Evolutionary conservation across 92 coral and sea anemone species (phyloP).

Genomic region (Phenganax marumi): DNA sequence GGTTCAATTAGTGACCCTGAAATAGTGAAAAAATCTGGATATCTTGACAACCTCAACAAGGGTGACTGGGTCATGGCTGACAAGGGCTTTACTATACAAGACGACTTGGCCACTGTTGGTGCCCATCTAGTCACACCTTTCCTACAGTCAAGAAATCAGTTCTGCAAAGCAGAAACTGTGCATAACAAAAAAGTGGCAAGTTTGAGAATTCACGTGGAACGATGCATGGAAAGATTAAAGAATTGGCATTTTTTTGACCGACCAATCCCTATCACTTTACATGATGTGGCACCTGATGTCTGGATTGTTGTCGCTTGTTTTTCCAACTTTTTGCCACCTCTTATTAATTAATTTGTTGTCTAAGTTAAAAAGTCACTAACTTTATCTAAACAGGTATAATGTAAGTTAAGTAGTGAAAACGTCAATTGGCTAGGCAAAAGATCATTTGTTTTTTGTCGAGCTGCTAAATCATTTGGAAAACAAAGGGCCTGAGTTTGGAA

Average conservation of each 20-base stretch:
- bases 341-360: not conserved
- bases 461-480: too few species aligned
- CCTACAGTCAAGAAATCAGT: conserved; percentile 44
- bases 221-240: conserved; percentile 59
- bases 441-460: too few species aligned
- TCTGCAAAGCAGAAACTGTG: conserved; percentile 41
- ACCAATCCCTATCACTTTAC: conserved; percentile 55
- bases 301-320: conserved; percentile 53
- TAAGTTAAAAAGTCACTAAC: too few species aligned
- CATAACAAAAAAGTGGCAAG: conserved; percentile 60
- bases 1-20: conserved; percentile 31
- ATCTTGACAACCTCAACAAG: conserved; percentile 21
- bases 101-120: conserved; percentile 58
- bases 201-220: conserved; percentile 59
- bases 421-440: too few species aligned
- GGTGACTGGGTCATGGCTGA: conserved; percentile 56
- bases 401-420: too few species aligned
- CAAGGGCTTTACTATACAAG: conserved; percentile 57
- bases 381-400: too few species aligned
- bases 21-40: conserved; percentile 51
- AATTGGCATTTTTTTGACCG: conserved; percentile 68
- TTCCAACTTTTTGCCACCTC: conserved; percentile 61
- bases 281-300: conserved; percentile 52
- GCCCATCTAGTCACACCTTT: conserved; percentile 49
- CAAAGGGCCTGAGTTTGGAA: too few species aligned